Base-by-base conservation (phyloP, 2,113 vertebrate species). In the Oryzias javanicus region DNA sequence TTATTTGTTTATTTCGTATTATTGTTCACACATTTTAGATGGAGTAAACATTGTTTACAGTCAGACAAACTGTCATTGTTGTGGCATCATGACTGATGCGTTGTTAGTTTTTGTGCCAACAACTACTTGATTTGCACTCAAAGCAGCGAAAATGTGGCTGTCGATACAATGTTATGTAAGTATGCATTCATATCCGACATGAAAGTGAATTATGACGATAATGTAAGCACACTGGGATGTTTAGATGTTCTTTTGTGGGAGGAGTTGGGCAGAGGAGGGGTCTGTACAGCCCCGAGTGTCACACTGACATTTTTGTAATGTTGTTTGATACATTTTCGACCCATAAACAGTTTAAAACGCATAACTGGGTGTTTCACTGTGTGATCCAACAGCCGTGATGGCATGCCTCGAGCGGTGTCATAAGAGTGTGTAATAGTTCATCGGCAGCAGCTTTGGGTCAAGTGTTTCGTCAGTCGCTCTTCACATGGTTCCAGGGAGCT, bases 361-460 rank as follows among this genome's bases (percentile, higher is more conserved):
- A 52, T 58, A 50, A 40, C 49, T 0, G 5, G 48, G n/a, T 78
- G 66, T 78, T 68, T 63, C 14, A 69, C 73, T 74, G 76, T 77
- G 49, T 54, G 76, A 57, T 46, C 48, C 55, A 60, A 80, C 74
- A 68, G 52, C 55, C 73, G 70, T 57, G 72, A 77, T 55, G 3
- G 10, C 68, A 51, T 42, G 78, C 81, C 82, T 69, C 64, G 24
- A 66, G 79, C 79, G 41, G 69, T 82, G 79, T 84, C 81, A 81
- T 73, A 78, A 78, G 81, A 87, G 59, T 74, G 77, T 80, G 74
- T 79, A 72, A 83, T 66, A 80, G 75, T 75, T 85, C 79, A 74
- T 63, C 60, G 62, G 50, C 62, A 64, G 62, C 45, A 35, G 60
- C 72, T 76, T 54, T 59, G 73, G 80, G 85, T 86, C 80, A 87